These are phyloP conservation scores for Scolanthus callimorphus DNA, from an alignment of 92 coral and sea anemone species.

Conservation along the genomic window DNA sequence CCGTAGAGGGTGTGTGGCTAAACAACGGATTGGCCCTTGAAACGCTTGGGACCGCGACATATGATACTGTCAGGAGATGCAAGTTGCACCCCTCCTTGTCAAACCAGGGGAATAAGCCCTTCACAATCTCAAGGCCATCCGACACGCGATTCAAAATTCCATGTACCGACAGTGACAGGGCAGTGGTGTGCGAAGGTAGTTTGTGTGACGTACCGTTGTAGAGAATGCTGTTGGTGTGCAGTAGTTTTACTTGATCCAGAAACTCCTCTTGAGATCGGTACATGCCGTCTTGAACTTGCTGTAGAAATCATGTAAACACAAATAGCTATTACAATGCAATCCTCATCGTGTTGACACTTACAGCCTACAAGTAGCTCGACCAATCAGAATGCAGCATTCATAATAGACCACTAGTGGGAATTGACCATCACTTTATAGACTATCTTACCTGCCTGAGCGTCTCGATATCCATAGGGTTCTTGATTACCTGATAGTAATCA, in stretches of 20 bases:
- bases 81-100: too few species aligned
- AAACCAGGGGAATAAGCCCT: background rate
- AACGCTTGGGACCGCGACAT: too few species aligned
- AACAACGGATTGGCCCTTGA: too few species aligned
- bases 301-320: conserved; percentile 1
- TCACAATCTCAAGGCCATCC: background rate
- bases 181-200: too few species aligned
- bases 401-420: too few species aligned
- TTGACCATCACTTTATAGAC: too few species aligned
- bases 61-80: too few species aligned
- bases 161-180: background rate
- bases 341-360: too few species aligned
- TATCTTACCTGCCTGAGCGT: conserved; percentile 77
- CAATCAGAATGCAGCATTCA: too few species aligned
- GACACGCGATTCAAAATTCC: background rate
- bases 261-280: conserved; percentile 89
- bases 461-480: conserved; percentile 92
- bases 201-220: conserved; percentile 94
- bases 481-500: conserved; percentile 93
- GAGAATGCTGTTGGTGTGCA: conserved; percentile 74
- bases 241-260: conserved; percentile 74
- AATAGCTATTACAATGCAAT: background rate
- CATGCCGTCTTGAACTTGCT: conserved; percentile 93
- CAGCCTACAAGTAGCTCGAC: too few species aligned
- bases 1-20: too few species aligned